Evolutionary conservation across 1,140 invertebrate species (phyloP).

Genomic region (Drosophila hydei): DNA sequence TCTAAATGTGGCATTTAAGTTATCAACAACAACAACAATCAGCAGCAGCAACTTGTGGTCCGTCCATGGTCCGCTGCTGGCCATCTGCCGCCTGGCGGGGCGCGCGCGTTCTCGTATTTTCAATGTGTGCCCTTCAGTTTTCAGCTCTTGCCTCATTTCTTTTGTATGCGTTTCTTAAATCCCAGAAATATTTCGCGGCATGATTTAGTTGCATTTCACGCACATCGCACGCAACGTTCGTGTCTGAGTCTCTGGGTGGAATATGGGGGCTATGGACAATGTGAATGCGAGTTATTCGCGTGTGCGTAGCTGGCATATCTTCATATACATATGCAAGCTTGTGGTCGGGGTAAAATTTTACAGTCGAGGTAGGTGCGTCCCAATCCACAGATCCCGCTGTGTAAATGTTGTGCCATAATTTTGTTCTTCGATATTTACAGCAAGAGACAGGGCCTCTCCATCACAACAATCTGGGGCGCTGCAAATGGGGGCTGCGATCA

Average conservation of each 20-base stretch:
- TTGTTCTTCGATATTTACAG: slow-evolving; percentile 61
- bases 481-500: slow-evolving; percentile 11
- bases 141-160: slow-evolving; percentile 46
- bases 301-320: slow-evolving; percentile 63
- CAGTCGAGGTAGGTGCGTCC: slow-evolving; percentile 24
- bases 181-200: slow-evolving; percentile 78
- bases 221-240: slow-evolving; percentile 71
- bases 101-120: slow-evolving; percentile 32
- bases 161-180: slow-evolving; percentile 56
- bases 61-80: slow-evolving; percentile 33
- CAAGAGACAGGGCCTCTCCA: slow-evolving; percentile 49
- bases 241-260: not conserved
- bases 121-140: slow-evolving; percentile 25
- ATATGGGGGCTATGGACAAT: slow-evolving; percentile 15
- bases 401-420: slow-evolving; percentile 60
- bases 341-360: not conserved
- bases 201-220: slow-evolving; percentile 80
- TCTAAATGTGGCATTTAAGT: slow-evolving; percentile 81
- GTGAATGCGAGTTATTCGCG: slow-evolving; percentile 57
- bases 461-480: slow-evolving; percentile 60
- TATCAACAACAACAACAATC: slow-evolving; percentile 66
- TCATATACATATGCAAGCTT: slow-evolving; percentile 21
- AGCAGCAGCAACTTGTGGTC: slow-evolving; percentile 29
- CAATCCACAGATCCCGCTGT: slow-evolving; percentile 34
- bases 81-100: slow-evolving; percentile 73